Base-by-base conservation (phyloP, 2,113 vertebrate species). In the Trogon melanurus region DNA sequence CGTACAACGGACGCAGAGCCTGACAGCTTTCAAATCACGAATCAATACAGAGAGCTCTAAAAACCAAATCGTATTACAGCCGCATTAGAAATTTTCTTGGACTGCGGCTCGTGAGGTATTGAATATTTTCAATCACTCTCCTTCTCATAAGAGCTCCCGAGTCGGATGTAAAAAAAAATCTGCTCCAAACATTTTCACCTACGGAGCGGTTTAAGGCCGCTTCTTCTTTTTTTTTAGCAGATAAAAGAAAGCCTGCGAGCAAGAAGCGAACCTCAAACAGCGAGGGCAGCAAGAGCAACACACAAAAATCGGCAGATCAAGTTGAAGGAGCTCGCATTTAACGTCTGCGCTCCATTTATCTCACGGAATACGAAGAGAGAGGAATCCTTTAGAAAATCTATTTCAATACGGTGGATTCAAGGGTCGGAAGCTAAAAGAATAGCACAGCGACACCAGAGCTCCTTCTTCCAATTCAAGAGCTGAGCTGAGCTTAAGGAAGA, bases 21-120 rank as follows among this genome's bases (percentile, higher is more conserved):
- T 1, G 17, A 45, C 47, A 51, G 89, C 17, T 30, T 69, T 34
- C 19, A 80, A 88, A 90, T 62, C 74, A 75, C 76, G 81, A 85
- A 96, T 97, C 96, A 70, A 96, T 91, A 89, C 22, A 30, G 75
- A 50, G 65, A 54, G 67, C 79, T 94, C 62, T 25, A 62, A 91
- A 94, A 32, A 21, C 61, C 70, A 60, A 86, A 88, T 82, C 51
- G 14, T 45, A 60, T 94, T 88, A 72, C 20, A 10, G 64, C 71
- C 13, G 58, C 81, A 38, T 82, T 21, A 84, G 48, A 60, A 54
- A 79, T 51, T 48, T 56, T 67, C 89, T 81, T 15, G 82, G 51
- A 69, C 72, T 4, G 8, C 0, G 16, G 88, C 70, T 96, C 23
- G n/a, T 41, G 47, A 71, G 89, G 76, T 45, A 85, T 32, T 79